Conservation (phyloP, 2,888 invertebrate genomes). For the Callimorpha dominula region DNA sequence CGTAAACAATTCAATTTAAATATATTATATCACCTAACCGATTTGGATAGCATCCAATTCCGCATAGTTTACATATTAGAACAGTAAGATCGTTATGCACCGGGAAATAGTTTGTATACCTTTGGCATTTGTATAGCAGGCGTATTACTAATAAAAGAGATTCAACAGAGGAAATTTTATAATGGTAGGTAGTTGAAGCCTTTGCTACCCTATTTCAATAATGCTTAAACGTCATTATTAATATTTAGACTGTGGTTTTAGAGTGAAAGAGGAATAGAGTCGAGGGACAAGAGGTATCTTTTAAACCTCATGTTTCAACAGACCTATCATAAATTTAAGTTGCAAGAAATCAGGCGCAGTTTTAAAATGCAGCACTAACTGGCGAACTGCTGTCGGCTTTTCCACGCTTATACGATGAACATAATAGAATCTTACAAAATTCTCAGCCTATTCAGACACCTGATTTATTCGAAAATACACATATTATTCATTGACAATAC, state of each 20-base stretch:
- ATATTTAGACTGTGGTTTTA: not conserved
- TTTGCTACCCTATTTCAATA: not conserved
- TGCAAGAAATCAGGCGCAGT: no score
- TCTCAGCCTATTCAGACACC: no score
- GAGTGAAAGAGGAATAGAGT: not conserved
- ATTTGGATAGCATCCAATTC: conserved; percentile 60
- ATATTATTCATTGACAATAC: no score
- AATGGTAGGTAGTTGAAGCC: conserved; percentile 6
- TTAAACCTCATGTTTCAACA: no score
- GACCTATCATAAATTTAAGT: no score
- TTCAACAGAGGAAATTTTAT: conserved; percentile 36
- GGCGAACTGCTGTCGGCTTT: no score
- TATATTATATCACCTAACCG: conserved; percentile 24
- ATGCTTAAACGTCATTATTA: not conserved
- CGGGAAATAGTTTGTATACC: conserved; percentile 28
- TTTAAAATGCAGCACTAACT: no score
- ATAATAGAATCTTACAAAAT: no score
- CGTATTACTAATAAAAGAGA: conserved; percentile 30
- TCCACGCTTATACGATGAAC: no score
- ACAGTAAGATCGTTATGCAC: conserved; percentile 45
- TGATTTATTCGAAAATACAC: no score
- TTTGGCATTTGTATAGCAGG: conserved; percentile 23
- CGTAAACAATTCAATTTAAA: not conserved
- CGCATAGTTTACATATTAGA: conserved; percentile 44
- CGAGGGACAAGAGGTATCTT: not conserved